phyloP scores from a whole-genome alignment of 2,888 invertebrate genomes.

The Stomorhina lunata region DNA sequence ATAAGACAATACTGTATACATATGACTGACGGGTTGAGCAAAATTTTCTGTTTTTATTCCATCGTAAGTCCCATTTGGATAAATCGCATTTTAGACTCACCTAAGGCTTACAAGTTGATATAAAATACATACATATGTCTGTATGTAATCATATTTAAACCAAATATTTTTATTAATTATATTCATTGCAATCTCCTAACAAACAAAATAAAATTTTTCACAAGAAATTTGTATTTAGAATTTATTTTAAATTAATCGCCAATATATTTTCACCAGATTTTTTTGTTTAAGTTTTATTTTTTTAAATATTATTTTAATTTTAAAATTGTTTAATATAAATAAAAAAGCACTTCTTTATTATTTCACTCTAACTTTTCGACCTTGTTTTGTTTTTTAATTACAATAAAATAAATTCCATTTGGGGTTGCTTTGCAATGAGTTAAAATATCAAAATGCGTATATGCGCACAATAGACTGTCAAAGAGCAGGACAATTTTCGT shows the following conservation, averaged over 20 bases:
- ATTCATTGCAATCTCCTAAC: too few species aligned
- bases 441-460: not conserved
- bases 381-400: conserved; percentile 49
- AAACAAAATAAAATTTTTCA: too few species aligned
- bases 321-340: not conserved
- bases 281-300: not conserved
- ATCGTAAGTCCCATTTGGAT: not conserved
- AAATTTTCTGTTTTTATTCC: not conserved
- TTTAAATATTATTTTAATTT: not conserved
- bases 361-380: conserved; percentile 14
- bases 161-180: not conserved
- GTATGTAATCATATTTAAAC: not conserved
- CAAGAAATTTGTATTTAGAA: too few species aligned
- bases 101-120: not conserved
- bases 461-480: conserved; percentile 32
- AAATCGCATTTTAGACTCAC: conserved; percentile 4
- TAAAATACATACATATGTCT: not conserved
- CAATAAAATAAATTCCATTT: conserved; percentile 45
- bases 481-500: conserved; percentile 37
- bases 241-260: not conserved
- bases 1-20: not conserved
- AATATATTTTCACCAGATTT: not conserved
- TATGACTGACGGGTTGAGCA: not conserved
- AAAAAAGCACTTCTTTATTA: not conserved
- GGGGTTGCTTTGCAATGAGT: conserved; percentile 26